Base-by-base conservation (phyloP, 2,797 vertebrate species). In the Sebastes iracundus region DNA sequence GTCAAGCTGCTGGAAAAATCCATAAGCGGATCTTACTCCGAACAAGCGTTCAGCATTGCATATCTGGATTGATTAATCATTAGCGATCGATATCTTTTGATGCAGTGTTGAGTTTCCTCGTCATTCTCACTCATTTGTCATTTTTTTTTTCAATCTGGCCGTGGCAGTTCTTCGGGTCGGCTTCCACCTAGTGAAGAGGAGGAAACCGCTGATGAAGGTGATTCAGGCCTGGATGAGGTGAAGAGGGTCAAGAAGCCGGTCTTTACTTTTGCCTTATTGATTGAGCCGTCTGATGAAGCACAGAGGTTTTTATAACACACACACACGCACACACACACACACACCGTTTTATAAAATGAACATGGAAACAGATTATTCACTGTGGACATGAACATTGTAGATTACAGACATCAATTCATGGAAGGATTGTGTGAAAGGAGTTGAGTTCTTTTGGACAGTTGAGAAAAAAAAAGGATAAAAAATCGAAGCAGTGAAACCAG, bases 1-100 rank as follows among this genome's bases (percentile, higher is more conserved):
- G 65, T 72, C 63, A 74, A 61, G 49, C 69, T 63, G 42, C 7
- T n/a, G 35, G 18, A 78, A 83, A 83, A 89, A 85, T 88, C 78
- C 60, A 79, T 83, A 38, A 72, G 9, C 6, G 2, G 66, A 53
- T 77, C 49, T 84, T 70, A 67, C 35, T 75, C 20, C 52, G 52
- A 73, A 35, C 59, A 68, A 66, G 30, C 13, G 20, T 33, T 67
- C 12, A 14, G 11, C 32, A 33, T 61, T 33, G 28, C 60, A 81
- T 74, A 72, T 76, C 16, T 72, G 58, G 28, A 83, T 78, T 77
- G 82, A 87, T 66, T 84, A 69, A 75, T 84, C 77, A 72, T 84
- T 79, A 78, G 16, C 1, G 14, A 86, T 87, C 84, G 23, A 85
- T 89, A 79, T 68, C 28, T 65, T 75, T 65, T 80, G 20, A 81